phyloP scores from a whole-genome alignment of 2,888 invertebrate genomes.

The Platycheirus rosarum region DNA sequence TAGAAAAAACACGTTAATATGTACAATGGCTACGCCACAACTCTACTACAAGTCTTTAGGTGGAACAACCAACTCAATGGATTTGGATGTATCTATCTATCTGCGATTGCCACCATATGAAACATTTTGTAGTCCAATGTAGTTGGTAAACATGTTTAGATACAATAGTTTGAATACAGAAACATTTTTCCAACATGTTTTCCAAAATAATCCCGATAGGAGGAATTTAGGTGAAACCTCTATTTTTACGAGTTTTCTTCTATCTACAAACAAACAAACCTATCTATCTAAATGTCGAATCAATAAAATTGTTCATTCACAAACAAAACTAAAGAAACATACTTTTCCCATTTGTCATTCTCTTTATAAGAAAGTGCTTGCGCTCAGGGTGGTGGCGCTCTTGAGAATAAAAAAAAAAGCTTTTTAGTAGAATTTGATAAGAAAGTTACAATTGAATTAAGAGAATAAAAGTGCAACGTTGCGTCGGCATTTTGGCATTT shows the following conservation, averaged over 20 bases:
- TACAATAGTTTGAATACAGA: constrained; percentile 4
- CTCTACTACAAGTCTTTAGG: too few relatives aligned
- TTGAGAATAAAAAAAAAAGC: constrained; percentile 5
- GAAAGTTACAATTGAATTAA: constrained; percentile 9
- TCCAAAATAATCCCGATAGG: too few relatives aligned
- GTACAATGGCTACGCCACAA: constrained; percentile 23
- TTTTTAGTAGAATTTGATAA: constrained; percentile 18
- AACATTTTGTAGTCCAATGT: constrained; percentile 8
- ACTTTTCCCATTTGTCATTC: neutral
- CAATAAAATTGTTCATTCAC: constrained; percentile 28
- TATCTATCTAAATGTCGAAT: constrained; percentile 1
- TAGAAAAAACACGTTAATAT: constrained; percentile 23
- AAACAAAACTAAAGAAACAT: neutral
- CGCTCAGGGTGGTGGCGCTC: neutral
- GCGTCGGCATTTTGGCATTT: constrained; percentile 16
- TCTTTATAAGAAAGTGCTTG: neutral
- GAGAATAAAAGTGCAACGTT: constrained; percentile 30
- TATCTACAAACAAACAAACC: constrained; percentile 36
- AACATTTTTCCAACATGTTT: too few relatives aligned
- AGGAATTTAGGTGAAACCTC: neutral
- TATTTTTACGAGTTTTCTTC: constrained; percentile 1
- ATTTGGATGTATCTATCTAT: constrained; percentile 30
- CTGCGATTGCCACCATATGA: constrained; percentile 12
- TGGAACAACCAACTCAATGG: constrained; percentile 16
- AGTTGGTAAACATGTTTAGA: constrained; percentile 45